These are phyloP conservation scores for Morone chrysops DNA, from an alignment of 2,113 vertebrate genomes.

Conservation along the genomic window DNA sequence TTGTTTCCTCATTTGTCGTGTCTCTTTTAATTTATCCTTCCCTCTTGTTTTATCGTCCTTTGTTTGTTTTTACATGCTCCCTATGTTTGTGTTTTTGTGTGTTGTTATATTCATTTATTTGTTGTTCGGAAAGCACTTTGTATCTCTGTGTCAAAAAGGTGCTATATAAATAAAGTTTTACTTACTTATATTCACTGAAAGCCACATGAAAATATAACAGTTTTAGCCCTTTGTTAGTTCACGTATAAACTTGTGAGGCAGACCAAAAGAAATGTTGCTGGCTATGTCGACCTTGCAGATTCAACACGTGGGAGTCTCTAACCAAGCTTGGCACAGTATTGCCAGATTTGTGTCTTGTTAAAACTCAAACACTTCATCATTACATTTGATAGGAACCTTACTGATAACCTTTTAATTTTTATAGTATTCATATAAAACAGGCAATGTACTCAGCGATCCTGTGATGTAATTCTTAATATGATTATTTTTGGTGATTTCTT, in stretches of 20 bases:
- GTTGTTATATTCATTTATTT: too few species aligned
- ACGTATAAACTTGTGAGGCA: background rate
- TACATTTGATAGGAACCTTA: background rate
- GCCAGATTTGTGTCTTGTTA: background rate
- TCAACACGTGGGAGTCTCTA: constrained; percentile 1
- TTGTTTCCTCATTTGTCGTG: too few species aligned
- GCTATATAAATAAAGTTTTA: too few species aligned
- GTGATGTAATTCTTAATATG: background rate
- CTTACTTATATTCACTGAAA: background rate
- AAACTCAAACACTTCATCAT: background rate
- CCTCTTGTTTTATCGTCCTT: too few species aligned
- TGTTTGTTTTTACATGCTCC: too few species aligned
- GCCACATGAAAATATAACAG: background rate
- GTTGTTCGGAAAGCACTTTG: too few species aligned
- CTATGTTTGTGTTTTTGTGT: too few species aligned
- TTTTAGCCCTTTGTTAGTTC: background rate
- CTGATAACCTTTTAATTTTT: background rate
- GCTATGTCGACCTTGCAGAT: background rate
- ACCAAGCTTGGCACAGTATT: background rate
- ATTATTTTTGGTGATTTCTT: background rate
- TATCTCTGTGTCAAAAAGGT: too few species aligned
- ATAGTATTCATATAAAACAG: background rate
- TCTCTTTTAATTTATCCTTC: too few species aligned
- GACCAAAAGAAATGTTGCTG: background rate
- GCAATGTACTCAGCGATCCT: background rate